phyloP scores from a whole-genome alignment of 2,797 vertebrate species.

The Helicolenus hilgendorfi region DNA sequence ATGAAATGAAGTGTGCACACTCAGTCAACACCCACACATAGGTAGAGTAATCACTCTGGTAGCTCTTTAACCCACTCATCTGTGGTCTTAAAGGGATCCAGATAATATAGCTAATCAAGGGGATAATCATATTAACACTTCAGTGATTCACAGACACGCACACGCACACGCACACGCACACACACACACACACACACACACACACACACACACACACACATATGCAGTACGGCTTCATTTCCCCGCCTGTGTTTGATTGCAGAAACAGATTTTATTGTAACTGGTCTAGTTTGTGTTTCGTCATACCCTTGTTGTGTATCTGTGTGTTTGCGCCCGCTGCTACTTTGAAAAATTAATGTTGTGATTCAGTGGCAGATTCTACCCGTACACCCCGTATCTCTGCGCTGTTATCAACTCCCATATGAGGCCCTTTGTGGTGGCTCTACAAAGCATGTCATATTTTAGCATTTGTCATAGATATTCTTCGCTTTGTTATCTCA shows the following conservation, averaged over 20 bases:
- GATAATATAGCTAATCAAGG: constrained; percentile 81
- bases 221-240: constrained; percentile 26
- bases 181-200: neutral
- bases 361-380: constrained; percentile 58
- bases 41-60: constrained; percentile 74
- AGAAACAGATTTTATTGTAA: constrained; percentile 49
- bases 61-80: constrained; percentile 83
- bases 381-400: constrained; percentile 44
- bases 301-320: constrained; percentile 34
- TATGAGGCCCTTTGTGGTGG: constrained; percentile 65
- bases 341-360: constrained; percentile 65
- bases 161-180: neutral
- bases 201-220: neutral
- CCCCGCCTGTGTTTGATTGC: constrained; percentile 25
- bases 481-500: constrained; percentile 71
- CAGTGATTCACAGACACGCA: constrained; percentile 24
- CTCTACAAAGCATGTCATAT: constrained; percentile 77
- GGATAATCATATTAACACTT: constrained; percentile 75
- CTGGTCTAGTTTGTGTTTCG: constrained; percentile 27
- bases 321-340: constrained; percentile 27
- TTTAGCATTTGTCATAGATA: constrained; percentile 77
- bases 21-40: constrained; percentile 53
- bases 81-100: constrained; percentile 66
- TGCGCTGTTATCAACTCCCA: constrained; percentile 64
- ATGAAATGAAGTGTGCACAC: constrained; percentile 17